Conservation (phyloP, 1,140 invertebrate genomes). For the Drosophila nebulosa region DNA sequence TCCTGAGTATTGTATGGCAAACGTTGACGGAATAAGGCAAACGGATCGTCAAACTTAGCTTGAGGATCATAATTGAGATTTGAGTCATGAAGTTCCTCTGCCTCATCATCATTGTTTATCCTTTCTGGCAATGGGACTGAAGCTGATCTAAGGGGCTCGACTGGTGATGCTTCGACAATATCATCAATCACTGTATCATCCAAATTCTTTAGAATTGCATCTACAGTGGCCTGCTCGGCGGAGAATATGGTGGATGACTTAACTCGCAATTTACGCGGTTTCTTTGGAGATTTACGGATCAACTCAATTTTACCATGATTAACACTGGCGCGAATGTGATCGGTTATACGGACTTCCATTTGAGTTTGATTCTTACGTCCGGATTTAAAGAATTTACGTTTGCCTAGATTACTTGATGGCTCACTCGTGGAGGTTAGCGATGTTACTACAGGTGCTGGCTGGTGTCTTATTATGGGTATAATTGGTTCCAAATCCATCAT, state of each 20-base stretch:
- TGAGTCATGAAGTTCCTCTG: not conserved
- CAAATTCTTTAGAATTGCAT: constrained; percentile 68
- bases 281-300: constrained; percentile 41
- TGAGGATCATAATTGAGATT: not conserved
- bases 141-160: not conserved
- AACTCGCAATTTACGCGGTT: constrained; percentile 42
- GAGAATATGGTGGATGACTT: constrained; percentile 64
- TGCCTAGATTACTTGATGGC: constrained; percentile 9
- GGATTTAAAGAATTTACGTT: constrained; percentile 73
- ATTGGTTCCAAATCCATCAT: constrained; percentile 58
- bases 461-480: constrained; percentile 62
- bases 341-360: constrained; percentile 72
- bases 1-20: constrained; percentile 68
- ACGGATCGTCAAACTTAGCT: constrained; percentile 31
- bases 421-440: not conserved
- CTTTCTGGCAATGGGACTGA: not conserved
- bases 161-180: constrained; percentile 42
- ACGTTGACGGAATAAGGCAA: constrained; percentile 47
- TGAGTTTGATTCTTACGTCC: constrained; percentile 52
- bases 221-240: constrained; percentile 72
- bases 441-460: not conserved
- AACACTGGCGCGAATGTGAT: constrained; percentile 66
- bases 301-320: constrained; percentile 64
- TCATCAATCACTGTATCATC: constrained; percentile 63
- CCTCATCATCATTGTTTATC: not conserved